Evolutionary conservation across 2,797 vertebrate species (phyloP), one percentile per base, ranked within the genome.

Genomic region (Erethizon dorsatum): DNA sequence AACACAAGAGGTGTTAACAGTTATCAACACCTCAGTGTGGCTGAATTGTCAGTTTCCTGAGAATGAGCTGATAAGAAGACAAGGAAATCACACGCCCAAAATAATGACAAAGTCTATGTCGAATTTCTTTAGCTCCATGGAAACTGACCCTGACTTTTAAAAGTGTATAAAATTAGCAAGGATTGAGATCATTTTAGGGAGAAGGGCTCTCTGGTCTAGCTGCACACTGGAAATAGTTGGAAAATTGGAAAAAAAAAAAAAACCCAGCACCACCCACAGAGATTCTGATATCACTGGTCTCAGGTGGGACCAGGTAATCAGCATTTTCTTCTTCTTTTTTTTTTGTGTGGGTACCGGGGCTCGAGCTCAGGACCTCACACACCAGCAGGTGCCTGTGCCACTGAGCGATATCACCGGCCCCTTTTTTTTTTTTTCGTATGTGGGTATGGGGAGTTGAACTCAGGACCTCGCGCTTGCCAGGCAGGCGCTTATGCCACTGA

Each of bases 21-120:
- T 85, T 92, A 75, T 37, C 82, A 92, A 73, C 82, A 93, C 82
- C 54, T 93, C 84, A 59, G 33, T 67, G 75, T 52, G 94, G 67
- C 77, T 83, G 26, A 92, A 78, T 45, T 79, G 85, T 59, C 79
- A 63, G 82, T 84, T 94, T 96, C 94, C 92, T 93, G 96, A 97
- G 93, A 80, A 95, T 75, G n/a, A 90, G 31, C 65, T 85, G 95
- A 94, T 94, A 94, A 96, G 83, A 88, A 77, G n/a, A 95, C 61
- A 88, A 54, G 77, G 80, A 88, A 93, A 41, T 90, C 67, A 95
- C 57, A 90, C n/a, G 83, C 82, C 26, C 37, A 93, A 82, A 94
- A 88, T 88, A 97, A 95, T 31, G 90, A 79, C 87, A 61, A 90
- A 63, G 94, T 84, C 82, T 87, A 90, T 73, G 71, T 82, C 54